Percentiles rank a stretch among this genome's conserved stretches.
These are phyloP conservation scores for Junonia oenone DNA, from an alignment of 2,888 invertebrate genomes.

Conservation along the genomic window DNA sequence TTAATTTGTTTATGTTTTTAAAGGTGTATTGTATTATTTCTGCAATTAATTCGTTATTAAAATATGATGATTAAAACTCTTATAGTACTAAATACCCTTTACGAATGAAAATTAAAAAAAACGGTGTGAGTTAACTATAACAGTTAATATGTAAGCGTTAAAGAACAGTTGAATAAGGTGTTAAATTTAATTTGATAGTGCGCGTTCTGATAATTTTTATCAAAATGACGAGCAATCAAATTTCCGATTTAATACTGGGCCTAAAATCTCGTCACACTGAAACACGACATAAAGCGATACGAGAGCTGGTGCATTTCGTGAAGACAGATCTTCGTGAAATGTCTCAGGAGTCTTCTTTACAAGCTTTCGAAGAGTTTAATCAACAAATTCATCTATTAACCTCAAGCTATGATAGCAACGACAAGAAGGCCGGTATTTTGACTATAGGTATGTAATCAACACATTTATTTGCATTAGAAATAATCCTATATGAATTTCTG, in stretches of 20 bases:
- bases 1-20: conserved; percentile 49
- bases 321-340: conserved; percentile 93
- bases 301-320: conserved; percentile 92
- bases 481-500: too few relatives aligned
- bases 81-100: background rate
- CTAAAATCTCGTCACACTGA: conserved; percentile 94
- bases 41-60: background rate
- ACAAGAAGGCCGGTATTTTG: conserved; percentile 96
- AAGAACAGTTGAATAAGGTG: background rate
- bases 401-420: conserved; percentile 93
- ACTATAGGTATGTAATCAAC: conserved; percentile 90
- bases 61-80: background rate
- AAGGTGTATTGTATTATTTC: background rate
- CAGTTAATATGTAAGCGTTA: conserved; percentile 1
- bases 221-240: conserved; percentile 25
- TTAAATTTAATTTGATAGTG: background rate
- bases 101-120: background rate
- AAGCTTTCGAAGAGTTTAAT: conserved; percentile 95
- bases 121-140: background rate
- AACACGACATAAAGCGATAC: conserved; percentile 89
- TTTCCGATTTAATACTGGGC: conserved; percentile 89
- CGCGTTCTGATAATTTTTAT: background rate
- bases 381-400: conserved; percentile 97
- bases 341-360: conserved; percentile 90
- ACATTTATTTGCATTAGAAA: too few relatives aligned